Conservation (phyloP, 2,113 vertebrate genomes). For the Melanocharis versteri region DNA sequence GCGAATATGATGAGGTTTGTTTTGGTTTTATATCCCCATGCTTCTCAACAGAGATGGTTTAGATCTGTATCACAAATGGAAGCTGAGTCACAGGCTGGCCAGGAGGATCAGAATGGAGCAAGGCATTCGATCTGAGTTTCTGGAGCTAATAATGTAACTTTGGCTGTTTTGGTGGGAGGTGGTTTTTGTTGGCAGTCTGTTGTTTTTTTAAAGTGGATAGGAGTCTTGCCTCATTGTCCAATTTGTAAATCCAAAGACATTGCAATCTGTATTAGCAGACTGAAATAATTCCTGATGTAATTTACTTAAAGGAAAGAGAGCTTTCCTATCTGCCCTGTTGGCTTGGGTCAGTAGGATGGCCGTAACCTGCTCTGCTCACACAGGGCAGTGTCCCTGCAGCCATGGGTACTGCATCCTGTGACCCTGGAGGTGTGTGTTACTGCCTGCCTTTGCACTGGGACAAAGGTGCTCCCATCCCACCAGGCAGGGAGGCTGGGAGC, state of each 20-base stretch:
- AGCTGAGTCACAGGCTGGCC: background rate
- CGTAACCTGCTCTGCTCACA: rapidly evolving
- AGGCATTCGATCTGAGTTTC: background rate
- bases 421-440: background rate
- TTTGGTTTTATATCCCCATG: background rate
- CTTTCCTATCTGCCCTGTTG: background rate
- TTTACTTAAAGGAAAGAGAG: background rate
- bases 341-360: background rate
- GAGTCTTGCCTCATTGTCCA: background rate
- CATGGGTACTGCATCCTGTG: background rate
- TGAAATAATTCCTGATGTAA: background rate
- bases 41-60: background rate
- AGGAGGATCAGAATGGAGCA: background rate
- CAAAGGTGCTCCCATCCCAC: background rate
- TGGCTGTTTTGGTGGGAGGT: background rate
- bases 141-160: background rate
- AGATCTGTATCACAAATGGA: background rate
- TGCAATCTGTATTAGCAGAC: background rate
- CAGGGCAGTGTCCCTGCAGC: background rate
- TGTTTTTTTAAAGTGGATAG: background rate
- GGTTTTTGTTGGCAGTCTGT: background rate
- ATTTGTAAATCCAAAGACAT: background rate
- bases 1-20: background rate
- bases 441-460: background rate
- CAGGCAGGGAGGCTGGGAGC: background rate